Base-by-base conservation (phyloP, 1,140 invertebrate genomes). In the Procambarus clarkii region DNA sequence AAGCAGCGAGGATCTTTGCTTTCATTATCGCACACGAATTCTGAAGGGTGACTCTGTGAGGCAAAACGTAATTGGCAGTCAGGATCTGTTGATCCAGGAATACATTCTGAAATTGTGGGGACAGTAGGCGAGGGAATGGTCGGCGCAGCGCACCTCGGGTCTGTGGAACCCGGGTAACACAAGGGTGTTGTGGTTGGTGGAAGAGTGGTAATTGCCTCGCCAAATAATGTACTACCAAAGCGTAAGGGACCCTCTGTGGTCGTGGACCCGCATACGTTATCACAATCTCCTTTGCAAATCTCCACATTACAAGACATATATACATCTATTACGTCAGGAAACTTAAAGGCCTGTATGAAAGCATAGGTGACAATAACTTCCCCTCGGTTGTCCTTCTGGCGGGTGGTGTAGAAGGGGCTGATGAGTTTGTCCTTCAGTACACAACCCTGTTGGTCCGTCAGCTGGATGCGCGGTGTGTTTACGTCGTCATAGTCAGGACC, bases 401-500 rank as follows among this genome's bases (percentile, higher is more conserved):
- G 60, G 86, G 88, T 92, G 83, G 88, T 76, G 77, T 93, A 90
- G 91, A 94, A 93, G 15, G 80, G 76, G 80, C 83, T 93, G 79
- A 93, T 94, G 24, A 94, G 79, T 90, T 94, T 94, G 7, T 94
- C 91, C 92, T 94, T 94, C 18, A 94, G 79, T n/a, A 94, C 93
- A 91, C 94, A 94, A 18, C 94, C 94, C n/a, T 93, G 85, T 71
- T 93, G 86, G 92, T 94, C 94, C 13, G 94, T 94, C 85, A 94
- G 93, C 60, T 94, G 92, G 80, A 94, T 87, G 15, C 86, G 69
- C 24, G 88, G 88, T 44, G 91, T 93, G 50, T 78, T 80, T 48
- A 69, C 9, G 58, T 64, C 64, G 78, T 92, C 88, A 92, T 90
- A 92, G 79, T 91, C 83, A 48, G 92, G 83, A 34, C 89, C 78